Percentiles rank a stretch among this genome's conserved stretches.
These are phyloP conservation scores for Nyctereutes procyonoides DNA, from an alignment of 2,113 vertebrate genomes.

Conservation along the genomic window DNA sequence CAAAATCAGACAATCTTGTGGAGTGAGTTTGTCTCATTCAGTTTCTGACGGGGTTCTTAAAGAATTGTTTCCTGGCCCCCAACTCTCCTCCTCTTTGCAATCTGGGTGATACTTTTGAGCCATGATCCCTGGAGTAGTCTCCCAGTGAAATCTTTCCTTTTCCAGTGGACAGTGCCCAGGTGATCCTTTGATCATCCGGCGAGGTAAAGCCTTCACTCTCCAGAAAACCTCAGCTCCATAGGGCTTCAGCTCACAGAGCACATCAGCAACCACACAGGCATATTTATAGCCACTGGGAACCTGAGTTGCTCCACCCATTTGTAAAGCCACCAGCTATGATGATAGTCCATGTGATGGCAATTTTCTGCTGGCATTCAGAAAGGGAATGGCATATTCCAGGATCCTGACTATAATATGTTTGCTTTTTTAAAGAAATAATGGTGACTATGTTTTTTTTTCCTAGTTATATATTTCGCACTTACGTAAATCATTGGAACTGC, in stretches of 20 bases:
- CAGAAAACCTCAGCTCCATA: background rate
- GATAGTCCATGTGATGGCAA: background rate
- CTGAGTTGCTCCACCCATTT: background rate
- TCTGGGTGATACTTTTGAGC: background rate
- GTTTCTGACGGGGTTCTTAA: slow-evolving; percentile 57
- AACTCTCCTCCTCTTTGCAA: background rate
- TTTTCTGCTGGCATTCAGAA: background rate
- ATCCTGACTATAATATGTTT: background rate
- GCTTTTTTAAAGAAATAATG: background rate
- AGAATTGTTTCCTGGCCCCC: background rate
- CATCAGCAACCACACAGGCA: background rate
- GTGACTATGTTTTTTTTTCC: background rate
- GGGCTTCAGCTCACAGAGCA: background rate
- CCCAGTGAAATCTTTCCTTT: slow-evolving; percentile 27
- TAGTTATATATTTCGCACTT: background rate
- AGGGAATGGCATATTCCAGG: background rate
- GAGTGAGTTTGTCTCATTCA: slow-evolving; percentile 72
- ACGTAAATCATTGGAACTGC: background rate
- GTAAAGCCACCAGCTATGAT: background rate
- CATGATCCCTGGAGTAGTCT: background rate
- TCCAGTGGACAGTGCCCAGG: background rate
- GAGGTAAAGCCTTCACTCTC: background rate
- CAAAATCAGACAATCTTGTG: slow-evolving; percentile 69
- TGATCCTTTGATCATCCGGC: background rate
- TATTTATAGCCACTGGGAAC: background rate